phyloP scores from a whole-genome alignment of 2,888 invertebrate genomes.

The Leistus spinibarbis region DNA sequence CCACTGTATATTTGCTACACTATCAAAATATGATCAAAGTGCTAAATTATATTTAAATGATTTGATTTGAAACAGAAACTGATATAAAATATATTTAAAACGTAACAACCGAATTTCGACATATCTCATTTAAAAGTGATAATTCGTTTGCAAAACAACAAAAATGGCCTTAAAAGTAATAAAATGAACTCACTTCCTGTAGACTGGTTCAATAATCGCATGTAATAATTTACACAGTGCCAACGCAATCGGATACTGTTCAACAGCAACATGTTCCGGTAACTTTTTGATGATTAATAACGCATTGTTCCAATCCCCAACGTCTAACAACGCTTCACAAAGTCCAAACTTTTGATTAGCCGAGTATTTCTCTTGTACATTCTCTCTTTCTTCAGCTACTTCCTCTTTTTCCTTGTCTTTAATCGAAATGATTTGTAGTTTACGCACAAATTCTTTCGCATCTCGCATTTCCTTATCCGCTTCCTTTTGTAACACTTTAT shows the following conservation, averaged over 20 bases:
- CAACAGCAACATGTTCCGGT: constrained; percentile 80
- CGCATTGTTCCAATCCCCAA: constrained; percentile 92
- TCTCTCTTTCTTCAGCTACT: constrained; percentile 71
- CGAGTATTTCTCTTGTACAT: constrained; percentile 64
- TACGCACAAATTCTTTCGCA: constrained; percentile 87
- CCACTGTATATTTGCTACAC: no score
- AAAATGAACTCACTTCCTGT: constrained; percentile 67
- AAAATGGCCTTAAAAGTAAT: background rate
- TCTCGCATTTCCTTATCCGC: constrained; percentile 82
- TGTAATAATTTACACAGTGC: constrained; percentile 83
- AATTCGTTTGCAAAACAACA: no score
- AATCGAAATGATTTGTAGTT: constrained; percentile 81
- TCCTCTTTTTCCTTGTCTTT: constrained; percentile 79
- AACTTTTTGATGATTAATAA: constrained; percentile 78
- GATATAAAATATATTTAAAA: no score
- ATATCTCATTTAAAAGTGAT: no score
- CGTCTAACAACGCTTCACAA: constrained; percentile 83
- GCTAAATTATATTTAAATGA: background rate
- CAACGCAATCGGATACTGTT: constrained; percentile 77
- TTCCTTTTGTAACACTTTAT: constrained; percentile 77
- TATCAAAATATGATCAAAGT: no score
- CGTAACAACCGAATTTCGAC: no score
- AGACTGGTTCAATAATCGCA: constrained; percentile 84
- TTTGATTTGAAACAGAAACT: no score
- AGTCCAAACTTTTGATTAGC: constrained; percentile 93